phyloP scores from a whole-genome alignment of 1,140 invertebrate genomes.

The Habropoda laboriosa region DNA sequence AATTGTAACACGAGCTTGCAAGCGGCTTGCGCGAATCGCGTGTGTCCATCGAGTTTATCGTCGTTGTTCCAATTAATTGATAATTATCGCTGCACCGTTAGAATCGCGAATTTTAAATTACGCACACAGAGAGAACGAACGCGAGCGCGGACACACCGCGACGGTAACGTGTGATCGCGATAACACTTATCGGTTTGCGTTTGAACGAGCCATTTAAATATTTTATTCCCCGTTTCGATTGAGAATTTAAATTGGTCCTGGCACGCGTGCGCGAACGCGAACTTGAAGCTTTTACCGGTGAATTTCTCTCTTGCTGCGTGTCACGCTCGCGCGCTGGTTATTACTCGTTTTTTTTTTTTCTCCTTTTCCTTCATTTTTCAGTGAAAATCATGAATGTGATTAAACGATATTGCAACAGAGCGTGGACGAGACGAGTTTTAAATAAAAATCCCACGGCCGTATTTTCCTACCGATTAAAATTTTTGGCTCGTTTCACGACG shows the following conservation, averaged over 20 bases:
- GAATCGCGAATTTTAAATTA: conserved; percentile 21
- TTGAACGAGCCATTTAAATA: conserved; percentile 15
- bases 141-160: neutral
- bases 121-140: no score
- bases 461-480: neutral
- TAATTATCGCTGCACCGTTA: conserved; percentile 11
- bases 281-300: neutral
- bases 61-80: conserved; percentile 33
- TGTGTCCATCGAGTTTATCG: conserved; percentile 20
- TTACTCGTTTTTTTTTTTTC: neutral
- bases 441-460: no score
- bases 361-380: neutral
- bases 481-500: neutral
- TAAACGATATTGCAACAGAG: neutral
- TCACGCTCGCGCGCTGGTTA: neutral
- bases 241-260: conserved; percentile 5
- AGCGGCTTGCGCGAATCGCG: neutral
- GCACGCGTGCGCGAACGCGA: neutral
- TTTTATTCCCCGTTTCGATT: neutral
- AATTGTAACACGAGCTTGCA: conserved; percentile 43
- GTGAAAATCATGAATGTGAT: neutral
- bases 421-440: neutral
- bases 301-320: neutral
- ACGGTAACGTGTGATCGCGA: neutral
- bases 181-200: conserved; percentile 7